Base-by-base conservation (phyloP, 2,888 invertebrate species). In the Oscheius sp. region DNA sequence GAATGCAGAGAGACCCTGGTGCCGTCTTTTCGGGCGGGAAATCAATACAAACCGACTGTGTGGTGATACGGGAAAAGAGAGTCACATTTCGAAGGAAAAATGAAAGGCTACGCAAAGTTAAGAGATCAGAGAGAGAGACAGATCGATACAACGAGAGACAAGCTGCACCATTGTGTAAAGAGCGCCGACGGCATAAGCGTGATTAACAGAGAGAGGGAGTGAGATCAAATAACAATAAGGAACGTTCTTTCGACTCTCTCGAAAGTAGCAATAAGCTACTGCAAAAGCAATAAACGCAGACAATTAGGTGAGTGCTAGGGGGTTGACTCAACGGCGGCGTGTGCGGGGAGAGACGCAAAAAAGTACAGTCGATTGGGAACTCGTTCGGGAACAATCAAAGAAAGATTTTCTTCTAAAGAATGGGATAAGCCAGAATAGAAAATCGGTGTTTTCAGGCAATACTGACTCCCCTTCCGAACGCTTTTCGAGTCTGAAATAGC, bases 121-220 rank as follows among this genome's bases (percentile, higher is more conserved):
- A 68, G 68, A 68, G 68, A 68, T 68, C 68, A 68, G 10, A 35
- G 65, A 48, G 35, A 60, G 2, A n/a, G 58, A 21, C 4, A 58
- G 63, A 68, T 68, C 68, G 68, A 68, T 68, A 68, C 37, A 33
- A 51, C 35, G 53, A 0, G 21, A 21, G 53, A 66, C 66, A 68
- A 68, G 68, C 68, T 37, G 55, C 47, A 48, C 21, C 63, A 29
- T 68, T 68, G 68, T 68, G 68, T 68, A 68, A 68, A 68, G 68
- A 68, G 68, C 68, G 68, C 55, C 55, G 68, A 32, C 68, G 53
- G 42, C 53, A 55, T 55, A 55, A 68, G 55, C 68, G 68, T 35
- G 63, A 47, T 48, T 47, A 63, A 63, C 48, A 50, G 48, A 11
- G 48, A 10, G 48, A 21, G 21, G 21, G 21, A 21, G 21, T 21